Evolutionary conservation across 2,797 vertebrate species (phyloP).

Genomic region (Macropodus opercularis): DNA sequence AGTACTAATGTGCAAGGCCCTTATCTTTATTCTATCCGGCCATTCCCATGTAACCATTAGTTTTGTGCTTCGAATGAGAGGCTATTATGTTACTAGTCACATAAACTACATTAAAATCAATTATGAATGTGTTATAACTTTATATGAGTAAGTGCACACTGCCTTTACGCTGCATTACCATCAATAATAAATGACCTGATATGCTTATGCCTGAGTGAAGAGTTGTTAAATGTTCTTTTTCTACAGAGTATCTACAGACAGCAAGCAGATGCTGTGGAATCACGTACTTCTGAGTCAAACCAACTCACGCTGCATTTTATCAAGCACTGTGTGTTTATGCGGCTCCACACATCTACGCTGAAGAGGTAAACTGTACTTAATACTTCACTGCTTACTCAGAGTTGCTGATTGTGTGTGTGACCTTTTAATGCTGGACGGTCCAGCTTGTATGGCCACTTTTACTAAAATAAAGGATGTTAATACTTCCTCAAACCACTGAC

Average conservation of each 20-base stretch:
- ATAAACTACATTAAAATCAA: constrained; percentile 57
- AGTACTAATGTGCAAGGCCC: constrained; percentile 28
- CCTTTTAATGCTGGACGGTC: too few species aligned
- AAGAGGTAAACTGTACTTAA: not conserved
- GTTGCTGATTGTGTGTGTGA: too few species aligned
- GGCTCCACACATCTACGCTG: not conserved
- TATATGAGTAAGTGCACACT: constrained; percentile 12
- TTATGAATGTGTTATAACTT: constrained; percentile 53
- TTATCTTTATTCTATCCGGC: constrained; percentile 45
- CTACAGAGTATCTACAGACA: constrained; percentile 9
- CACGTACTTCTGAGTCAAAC: not conserved
- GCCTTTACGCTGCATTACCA: constrained; percentile 39
- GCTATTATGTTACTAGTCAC: constrained; percentile 35
- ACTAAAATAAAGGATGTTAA: constrained; percentile 22
- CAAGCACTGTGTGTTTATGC: not conserved
- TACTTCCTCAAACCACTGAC: constrained; percentile 30
- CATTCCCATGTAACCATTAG: constrained; percentile 46
- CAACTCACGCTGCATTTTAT: not conserved
- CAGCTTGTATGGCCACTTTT: not conserved
- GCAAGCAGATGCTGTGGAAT: constrained; percentile 9
- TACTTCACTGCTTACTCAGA: not conserved
- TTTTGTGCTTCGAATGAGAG: constrained; percentile 37
- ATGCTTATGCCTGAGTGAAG: constrained; percentile 8
- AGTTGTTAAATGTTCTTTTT: constrained; percentile 23
- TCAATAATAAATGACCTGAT: constrained; percentile 64